Conservation (phyloP, 2,888 invertebrate species). For the Marronus borbonicus region DNA sequence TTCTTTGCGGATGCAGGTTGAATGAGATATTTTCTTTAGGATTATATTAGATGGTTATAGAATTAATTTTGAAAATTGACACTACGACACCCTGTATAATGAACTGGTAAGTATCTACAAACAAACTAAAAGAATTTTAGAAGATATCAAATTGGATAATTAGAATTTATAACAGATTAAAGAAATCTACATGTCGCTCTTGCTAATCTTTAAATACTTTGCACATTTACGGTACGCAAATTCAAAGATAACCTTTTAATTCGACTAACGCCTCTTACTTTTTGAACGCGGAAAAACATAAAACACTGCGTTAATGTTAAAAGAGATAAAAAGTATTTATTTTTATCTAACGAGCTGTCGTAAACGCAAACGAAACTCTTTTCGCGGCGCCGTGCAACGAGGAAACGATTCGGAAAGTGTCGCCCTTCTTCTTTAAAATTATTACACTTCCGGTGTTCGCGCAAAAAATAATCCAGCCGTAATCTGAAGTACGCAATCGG, state of each 20-base stretch:
- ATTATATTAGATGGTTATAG: no score
- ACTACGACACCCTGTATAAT: no score
- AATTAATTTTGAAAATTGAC: no score
- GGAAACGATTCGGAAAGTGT: neutral
- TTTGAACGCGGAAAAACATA: constrained; percentile 13
- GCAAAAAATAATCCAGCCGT: neutral
- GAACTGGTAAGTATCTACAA: no score
- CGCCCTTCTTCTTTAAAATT: constrained; percentile 14
- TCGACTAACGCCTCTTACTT: neutral
- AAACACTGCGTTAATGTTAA: constrained; percentile 9
- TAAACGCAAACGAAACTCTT: constrained; percentile 19
- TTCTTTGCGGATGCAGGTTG: no score
- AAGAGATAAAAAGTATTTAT: constrained; percentile 13
- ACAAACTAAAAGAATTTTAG: no score
- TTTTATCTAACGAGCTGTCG: constrained; percentile 9
- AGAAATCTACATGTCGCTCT: no score
- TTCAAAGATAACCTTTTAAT: constrained; percentile 10
- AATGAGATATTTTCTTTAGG: no score
- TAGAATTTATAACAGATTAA: no score
- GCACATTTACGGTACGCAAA: neutral
- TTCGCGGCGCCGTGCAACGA: neutral
- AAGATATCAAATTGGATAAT: no score
- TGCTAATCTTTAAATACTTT: constrained; percentile 3
- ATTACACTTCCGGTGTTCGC: neutral
- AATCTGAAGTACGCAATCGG: constrained; percentile 18